Evolutionary conservation across 2,113 vertebrate genomes (phyloP).

Genomic region (Mesitornis unicolor): DNA sequence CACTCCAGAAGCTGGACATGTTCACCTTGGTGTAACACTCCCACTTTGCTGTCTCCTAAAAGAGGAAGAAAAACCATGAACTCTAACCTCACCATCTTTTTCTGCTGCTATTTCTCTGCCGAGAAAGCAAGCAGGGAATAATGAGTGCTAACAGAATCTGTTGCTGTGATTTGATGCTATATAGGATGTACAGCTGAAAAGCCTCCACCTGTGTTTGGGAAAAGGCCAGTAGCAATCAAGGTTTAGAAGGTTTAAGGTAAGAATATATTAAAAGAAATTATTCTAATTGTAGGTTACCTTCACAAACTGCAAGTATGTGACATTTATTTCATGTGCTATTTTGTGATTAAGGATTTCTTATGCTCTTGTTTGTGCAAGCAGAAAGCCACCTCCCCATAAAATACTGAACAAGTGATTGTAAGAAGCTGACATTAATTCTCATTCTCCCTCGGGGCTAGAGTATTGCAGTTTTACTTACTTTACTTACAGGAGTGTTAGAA

Average conservation of each 20-base stretch:
- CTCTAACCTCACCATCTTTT: neutral
- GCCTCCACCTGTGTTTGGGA: neutral
- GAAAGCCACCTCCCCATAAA: neutral
- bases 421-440: neutral
- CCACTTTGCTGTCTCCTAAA: neutral
- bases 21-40: accelerated
- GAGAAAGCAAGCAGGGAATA: neutral
- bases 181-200: neutral
- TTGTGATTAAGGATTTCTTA: neutral
- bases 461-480: neutral
- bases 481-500: no score
- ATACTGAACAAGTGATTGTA: neutral
- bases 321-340: neutral
- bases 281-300: neutral
- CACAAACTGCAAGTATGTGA: neutral
- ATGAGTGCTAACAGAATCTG: neutral
- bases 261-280: neutral
- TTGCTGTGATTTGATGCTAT: accelerated
- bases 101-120: neutral
- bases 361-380: neutral
- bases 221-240: neutral
- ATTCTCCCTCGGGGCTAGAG: neutral
- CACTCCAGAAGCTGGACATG: accelerated
- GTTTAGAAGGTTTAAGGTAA: neutral
- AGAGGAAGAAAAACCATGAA: neutral